These are phyloP conservation scores for Volucella inanis DNA, from an alignment of 2,888 invertebrate species.

Conservation along the genomic window DNA sequence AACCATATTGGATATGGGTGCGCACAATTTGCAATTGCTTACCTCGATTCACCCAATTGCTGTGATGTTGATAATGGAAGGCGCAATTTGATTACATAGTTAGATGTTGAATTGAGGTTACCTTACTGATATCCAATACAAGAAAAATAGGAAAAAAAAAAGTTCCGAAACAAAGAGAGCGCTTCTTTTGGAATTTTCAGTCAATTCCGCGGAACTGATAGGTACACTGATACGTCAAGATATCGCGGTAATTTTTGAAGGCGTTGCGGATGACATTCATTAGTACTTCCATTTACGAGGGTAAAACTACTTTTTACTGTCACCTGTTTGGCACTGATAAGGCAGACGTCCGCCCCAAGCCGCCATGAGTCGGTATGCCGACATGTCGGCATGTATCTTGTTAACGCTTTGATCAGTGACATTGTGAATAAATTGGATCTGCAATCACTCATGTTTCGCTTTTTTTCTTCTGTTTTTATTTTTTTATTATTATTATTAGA, in stretches of 20 bases:
- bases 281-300: conserved; percentile 74
- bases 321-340: conserved; percentile 74
- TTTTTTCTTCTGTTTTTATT: neutral
- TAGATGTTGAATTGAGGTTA: too few relatives aligned
- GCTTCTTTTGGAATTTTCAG: conserved; percentile 48
- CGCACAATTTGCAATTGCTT: conserved; percentile 23
- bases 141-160: neutral
- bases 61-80: conserved; percentile 6
- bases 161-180: conserved; percentile 40
- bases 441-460: conserved; percentile 70
- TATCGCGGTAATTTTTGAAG: conserved; percentile 64
- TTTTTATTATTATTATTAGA: too few relatives aligned
- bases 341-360: conserved; percentile 47
- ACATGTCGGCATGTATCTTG: conserved; percentile 59
- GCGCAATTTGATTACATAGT: conserved; percentile 22
- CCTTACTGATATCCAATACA: too few relatives aligned
- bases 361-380: conserved; percentile 34
- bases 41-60: conserved; percentile 20
- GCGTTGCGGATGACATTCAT: conserved; percentile 65
- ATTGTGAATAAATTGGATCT: conserved; percentile 73
- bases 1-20: conserved; percentile 28
- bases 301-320: conserved; percentile 73
- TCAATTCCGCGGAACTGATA: conserved; percentile 43
- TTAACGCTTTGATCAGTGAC: conserved; percentile 69
- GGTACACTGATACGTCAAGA: conserved; percentile 48